phyloP scores from a whole-genome alignment of 53 echinoderm and acorn worm genomes.

The Holothuria scabra region DNA sequence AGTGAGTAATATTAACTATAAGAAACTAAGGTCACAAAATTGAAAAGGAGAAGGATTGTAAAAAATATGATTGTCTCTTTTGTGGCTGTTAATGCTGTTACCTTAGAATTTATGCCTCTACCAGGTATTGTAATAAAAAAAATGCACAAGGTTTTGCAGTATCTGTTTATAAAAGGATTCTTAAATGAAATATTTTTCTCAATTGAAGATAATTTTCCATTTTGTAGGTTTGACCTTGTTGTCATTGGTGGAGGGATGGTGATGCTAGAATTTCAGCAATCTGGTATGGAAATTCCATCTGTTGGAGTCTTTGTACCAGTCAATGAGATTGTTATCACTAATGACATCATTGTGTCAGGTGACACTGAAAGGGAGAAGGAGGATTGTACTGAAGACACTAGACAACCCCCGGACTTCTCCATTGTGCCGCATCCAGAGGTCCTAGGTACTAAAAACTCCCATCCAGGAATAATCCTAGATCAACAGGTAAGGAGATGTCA shows the following conservation, averaged over 20 bases:
- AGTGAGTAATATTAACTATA: no score
- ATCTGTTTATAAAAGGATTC: no score
- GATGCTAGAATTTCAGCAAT: conserved; percentile 76
- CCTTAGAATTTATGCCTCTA: no score
- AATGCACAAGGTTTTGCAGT: no score
- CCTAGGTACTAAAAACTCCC: conserved; percentile 8
- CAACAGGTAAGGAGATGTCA: conserved; percentile 70
- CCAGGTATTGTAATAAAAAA: no score
- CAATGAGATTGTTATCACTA: conserved; percentile 71
- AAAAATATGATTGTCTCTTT: no score
- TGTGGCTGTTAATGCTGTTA: no score
- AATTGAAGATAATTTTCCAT: no score
- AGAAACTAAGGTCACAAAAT: no score
- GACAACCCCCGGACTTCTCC: conserved; percentile 65
- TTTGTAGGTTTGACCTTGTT: conserved; percentile 89
- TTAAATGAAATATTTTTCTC: no score
- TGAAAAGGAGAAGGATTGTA: no score
- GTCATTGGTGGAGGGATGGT: conserved; percentile 81
- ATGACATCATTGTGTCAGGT: conserved; percentile 66
- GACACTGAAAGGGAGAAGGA: conserved; percentile 5
- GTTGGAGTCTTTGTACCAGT: conserved; percentile 68
- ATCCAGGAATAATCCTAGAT: conserved; percentile 74
- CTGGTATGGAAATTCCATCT: conserved; percentile 66
- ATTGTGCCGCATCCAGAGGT: conserved; percentile 44
- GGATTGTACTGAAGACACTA: conserved; percentile 64